Base-by-base conservation (phyloP, 2,113 vertebrate species). In the Desmodus rotundus region DNA sequence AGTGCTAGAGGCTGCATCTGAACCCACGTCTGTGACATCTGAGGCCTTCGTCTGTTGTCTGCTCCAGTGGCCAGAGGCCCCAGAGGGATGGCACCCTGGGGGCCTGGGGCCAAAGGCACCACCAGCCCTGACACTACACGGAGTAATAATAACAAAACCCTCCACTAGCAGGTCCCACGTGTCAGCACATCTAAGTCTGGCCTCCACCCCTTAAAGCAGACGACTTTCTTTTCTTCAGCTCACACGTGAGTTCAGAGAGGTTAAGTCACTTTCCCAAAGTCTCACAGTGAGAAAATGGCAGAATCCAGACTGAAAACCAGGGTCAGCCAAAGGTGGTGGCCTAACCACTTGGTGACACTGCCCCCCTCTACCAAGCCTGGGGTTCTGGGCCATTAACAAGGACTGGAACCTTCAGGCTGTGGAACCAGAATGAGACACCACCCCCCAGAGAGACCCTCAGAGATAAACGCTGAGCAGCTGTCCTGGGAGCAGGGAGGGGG, bases 1-100 rank as follows among this genome's bases (percentile, higher is more conserved):
- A 19, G 9, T 1, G 47, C n/a, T 13, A 3, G 41, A 20, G 8
- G 17, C 31, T 28, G 12, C 13, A 7, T 54, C 68, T 70, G 28
- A 77, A 24, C 12, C 63, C 0, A 0, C 50, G 16, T 3, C 58
- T 61, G 8, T 50, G 43, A 61, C 41, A 15, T 3, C 9, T 0
- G 15, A 28, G 9, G 54, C 45, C 11, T 1, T 6, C 43, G 14
- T 56, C n/a, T 0, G 24, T 26, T 76, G 9, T 0, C 4, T 10
- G 13, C 5, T 17, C 56, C 22, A 5, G 0, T 10, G n/a, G 16
- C 9, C 0, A 54, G 63, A 41, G 50, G 56, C 5, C 43, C 50
- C 31, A 38, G 17, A 11, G 4, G 45, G 45, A 31, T 2, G 14
- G 19, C 12, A 4, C 4, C 56, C 19, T 17, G 16, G 0, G 0